phyloP scores from a whole-genome alignment of 1,140 invertebrate genomes.

The Sesamia nonagrioides region DNA sequence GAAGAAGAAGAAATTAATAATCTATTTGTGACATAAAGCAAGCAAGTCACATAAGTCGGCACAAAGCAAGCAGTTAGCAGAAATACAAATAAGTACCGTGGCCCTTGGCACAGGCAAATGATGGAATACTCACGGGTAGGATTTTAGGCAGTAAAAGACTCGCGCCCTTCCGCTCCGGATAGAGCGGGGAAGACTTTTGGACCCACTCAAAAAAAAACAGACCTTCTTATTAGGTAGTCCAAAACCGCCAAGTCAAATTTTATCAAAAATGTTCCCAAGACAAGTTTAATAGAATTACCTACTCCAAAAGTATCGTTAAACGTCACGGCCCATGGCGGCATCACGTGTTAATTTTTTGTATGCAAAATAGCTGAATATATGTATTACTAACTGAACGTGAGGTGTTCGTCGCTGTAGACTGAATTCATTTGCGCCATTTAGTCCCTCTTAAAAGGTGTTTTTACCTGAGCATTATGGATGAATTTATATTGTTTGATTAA shows the following conservation, averaged over 20 bases:
- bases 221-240: no score
- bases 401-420: conserved; percentile 6
- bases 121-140: neutral
- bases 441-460: conserved; percentile 13
- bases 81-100: neutral
- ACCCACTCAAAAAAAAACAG: no score
- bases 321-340: neutral
- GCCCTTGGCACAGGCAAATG: neutral
- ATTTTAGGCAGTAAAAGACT: no score
- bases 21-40: neutral
- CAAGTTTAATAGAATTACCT: neutral
- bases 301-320: neutral
- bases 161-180: no score
- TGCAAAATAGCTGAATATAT: conserved; percentile 30
- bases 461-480: conserved; percentile 19
- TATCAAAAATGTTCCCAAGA: neutral
- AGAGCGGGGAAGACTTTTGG: no score
- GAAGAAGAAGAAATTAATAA: neutral
- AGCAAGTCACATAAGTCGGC: no score
- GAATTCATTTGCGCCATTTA: conserved; percentile 26
- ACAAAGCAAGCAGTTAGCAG: neutral
- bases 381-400: conserved; percentile 1
- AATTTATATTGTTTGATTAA: neutral
- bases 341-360: conserved; percentile 31
- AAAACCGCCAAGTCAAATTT: neutral